These are phyloP conservation scores for Pithys albifrons DNA, from an alignment of 2,113 vertebrate species.

Conservation along the genomic window DNA sequence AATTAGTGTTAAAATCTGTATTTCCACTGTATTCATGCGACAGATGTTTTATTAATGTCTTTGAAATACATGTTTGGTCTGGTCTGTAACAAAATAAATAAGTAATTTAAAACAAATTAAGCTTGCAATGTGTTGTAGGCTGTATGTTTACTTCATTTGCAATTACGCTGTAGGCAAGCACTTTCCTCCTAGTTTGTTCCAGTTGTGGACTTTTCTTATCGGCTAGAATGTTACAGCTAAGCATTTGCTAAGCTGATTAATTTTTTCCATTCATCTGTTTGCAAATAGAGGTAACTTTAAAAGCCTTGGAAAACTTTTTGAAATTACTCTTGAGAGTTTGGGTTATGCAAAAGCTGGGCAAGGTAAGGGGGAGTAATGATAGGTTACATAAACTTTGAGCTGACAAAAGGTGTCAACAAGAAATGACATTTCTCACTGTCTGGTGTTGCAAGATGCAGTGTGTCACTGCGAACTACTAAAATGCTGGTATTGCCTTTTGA, in stretches of 20 bases:
- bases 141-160: neutral
- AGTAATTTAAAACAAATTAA: neutral
- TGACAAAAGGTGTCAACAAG: neutral
- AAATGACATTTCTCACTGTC: neutral
- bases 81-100: neutral
- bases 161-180: conserved; percentile 10
- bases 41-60: neutral
- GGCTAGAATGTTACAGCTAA: neutral
- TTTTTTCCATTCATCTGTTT: conserved; percentile 59
- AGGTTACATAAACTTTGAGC: neutral
- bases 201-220: neutral
- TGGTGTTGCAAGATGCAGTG: neutral
- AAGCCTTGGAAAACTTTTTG: conserved; percentile 3
- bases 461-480: neutral
- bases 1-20: neutral
- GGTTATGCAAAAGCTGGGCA: neutral
- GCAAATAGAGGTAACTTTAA: conserved; percentile 25
- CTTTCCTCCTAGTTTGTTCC: neutral
- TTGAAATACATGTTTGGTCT: neutral
- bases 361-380: neutral
- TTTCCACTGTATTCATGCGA: neutral
- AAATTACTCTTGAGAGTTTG: neutral
- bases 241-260: neutral
- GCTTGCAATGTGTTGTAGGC: neutral
- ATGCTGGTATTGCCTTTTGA: neutral